phyloP scores from a whole-genome alignment of 1,140 invertebrate species.

The Marisa cornuarietis region DNA sequence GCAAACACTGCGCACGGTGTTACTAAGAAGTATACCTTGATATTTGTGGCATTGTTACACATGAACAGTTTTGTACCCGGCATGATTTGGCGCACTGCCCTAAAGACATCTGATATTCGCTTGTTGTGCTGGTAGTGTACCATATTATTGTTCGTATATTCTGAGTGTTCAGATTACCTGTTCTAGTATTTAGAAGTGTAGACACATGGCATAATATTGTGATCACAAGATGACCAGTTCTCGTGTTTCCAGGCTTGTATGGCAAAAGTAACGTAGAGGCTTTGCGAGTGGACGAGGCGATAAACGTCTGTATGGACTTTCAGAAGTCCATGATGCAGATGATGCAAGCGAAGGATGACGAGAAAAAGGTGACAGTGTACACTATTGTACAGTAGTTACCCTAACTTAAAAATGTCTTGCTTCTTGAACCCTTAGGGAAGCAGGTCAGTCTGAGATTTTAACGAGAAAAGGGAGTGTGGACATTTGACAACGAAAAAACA shows the following conservation, averaged over 20 bases:
- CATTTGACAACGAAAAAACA: background rate
- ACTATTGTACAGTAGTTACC: no score
- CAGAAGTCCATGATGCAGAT: background rate
- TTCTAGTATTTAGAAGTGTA: background rate
- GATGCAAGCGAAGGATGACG: background rate
- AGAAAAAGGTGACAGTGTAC: background rate
- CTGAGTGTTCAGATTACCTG: background rate
- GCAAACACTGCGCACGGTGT: no score
- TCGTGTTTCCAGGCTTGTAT: background rate
- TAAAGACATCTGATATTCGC: no score
- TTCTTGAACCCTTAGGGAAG: no score
- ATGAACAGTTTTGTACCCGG: no score
- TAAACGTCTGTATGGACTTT: background rate
- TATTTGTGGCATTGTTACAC: no score
- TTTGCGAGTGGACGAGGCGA: background rate
- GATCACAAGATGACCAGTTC: background rate
- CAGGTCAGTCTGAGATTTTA: background rate
- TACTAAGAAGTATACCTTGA: no score
- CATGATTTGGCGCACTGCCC: no score
- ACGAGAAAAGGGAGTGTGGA: no score
- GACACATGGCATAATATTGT: background rate
- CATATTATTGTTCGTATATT: background rate
- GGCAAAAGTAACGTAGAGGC: conserved; percentile 5
- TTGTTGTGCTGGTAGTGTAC: no score
- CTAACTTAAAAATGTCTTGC: no score